Conservation (phyloP, 2,888 invertebrate genomes). For the Agrotis ipsilon region DNA sequence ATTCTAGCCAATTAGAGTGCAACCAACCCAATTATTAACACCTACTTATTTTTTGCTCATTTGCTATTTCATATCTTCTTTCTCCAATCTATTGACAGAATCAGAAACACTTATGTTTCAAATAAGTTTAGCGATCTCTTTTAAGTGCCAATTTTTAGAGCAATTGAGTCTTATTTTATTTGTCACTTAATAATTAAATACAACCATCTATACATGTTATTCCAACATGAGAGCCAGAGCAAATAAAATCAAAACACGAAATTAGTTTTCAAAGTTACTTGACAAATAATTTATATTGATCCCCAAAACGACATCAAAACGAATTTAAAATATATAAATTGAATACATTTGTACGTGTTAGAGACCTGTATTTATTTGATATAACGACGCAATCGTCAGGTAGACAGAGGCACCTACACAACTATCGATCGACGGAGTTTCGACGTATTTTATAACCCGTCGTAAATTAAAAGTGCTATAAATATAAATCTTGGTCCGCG, state of each 20-base stretch:
- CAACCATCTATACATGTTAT: no score
- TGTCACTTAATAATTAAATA: background rate
- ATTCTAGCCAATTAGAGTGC: slow-evolving; percentile 24
- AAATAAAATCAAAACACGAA: slow-evolving; percentile 1
- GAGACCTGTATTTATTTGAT: slow-evolving; percentile 49
- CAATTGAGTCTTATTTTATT: background rate
- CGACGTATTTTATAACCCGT: slow-evolving; percentile 83
- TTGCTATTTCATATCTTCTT: background rate
- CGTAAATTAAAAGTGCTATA: slow-evolving; percentile 87
- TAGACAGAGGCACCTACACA: slow-evolving; percentile 65
- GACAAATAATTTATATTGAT: slow-evolving; percentile 35
- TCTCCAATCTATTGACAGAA: background rate
- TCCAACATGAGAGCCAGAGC: background rate
- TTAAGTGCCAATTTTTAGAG: background rate
- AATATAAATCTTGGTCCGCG: slow-evolving; percentile 87
- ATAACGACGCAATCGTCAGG: slow-evolving; percentile 66
- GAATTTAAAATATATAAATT: slow-evolving; percentile 30
- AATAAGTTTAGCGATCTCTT: background rate
- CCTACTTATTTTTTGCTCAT: background rate
- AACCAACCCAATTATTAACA: slow-evolving; percentile 16
- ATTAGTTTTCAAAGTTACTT: slow-evolving; percentile 11
- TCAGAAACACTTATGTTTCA: background rate
- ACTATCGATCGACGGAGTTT: slow-evolving; percentile 79
- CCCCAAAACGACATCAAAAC: slow-evolving; percentile 30
- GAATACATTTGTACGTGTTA: slow-evolving; percentile 41